These are phyloP conservation scores for Illadopsis cleaveri DNA, from an alignment of 2,113 vertebrate species.

Conservation along the genomic window DNA sequence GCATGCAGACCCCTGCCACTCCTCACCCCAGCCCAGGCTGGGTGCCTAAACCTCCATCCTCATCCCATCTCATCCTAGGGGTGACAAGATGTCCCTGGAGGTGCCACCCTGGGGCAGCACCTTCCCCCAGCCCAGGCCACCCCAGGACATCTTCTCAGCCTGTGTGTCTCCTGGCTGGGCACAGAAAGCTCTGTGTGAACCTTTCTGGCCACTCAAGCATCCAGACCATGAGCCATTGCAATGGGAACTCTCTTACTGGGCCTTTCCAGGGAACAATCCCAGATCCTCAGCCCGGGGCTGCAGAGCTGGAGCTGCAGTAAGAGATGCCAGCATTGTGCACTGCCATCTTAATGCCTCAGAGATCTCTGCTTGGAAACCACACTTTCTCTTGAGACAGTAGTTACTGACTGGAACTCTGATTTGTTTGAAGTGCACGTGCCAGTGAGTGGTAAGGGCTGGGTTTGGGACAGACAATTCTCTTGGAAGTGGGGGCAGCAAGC, in stretches of 20 bases:
- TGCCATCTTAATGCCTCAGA: neutral
- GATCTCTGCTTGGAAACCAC: neutral
- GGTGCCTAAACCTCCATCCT: conserved; percentile 39
- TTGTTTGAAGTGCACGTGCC: neutral
- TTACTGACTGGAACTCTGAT: neutral
- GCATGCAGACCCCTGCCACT: conserved; percentile 66
- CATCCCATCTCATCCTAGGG: conserved; percentile 50
- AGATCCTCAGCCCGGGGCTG: neutral
- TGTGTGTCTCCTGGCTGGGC: neutral
- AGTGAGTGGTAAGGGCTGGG: neutral
- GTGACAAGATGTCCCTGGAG: conserved; percentile 47
- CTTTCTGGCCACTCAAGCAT: conserved; percentile 7
- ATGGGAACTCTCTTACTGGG: conserved; percentile 39
- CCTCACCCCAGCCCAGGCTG: conserved; percentile 41
- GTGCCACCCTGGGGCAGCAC: neutral
- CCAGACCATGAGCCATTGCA: conserved; percentile 37
- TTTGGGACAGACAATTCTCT: neutral
- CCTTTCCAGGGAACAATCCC: neutral
- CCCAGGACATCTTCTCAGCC: conserved; percentile 42
- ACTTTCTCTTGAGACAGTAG: neutral
- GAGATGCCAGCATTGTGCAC: conserved; percentile 36
- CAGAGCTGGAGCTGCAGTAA: neutral
- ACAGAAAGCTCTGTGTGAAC: neutral
- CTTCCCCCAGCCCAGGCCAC: conserved; percentile 7
- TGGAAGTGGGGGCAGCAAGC: neutral